Evolutionary conservation across 2,888 invertebrate genomes (phyloP).

Genomic region (Ornithoptera alexandrae): DNA sequence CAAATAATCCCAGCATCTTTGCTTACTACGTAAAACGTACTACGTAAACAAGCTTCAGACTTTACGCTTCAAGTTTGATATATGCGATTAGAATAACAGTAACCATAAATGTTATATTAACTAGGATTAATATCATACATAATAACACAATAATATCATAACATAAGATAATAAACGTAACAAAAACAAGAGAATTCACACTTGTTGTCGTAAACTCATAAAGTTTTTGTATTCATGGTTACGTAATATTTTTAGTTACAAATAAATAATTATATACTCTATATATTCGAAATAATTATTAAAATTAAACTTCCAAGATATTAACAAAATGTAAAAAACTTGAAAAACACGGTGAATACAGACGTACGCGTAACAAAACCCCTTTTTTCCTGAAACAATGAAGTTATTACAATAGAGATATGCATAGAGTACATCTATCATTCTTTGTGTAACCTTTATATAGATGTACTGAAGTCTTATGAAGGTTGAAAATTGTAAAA

Average conservation of each 20-base stretch:
- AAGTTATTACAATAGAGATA: constrained; percentile 13
- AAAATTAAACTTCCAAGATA: not conserved
- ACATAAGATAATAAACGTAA: no score
- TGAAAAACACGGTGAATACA: constrained; percentile 21
- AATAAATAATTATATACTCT: not conserved
- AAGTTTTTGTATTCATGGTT: no score
- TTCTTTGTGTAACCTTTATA: constrained; percentile 5
- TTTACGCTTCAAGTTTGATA: constrained; percentile 1
- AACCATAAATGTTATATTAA: not conserved
- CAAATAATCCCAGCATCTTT: constrained; percentile 47
- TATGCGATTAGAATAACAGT: not conserved
- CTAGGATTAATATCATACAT: no score
- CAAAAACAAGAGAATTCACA: no score
- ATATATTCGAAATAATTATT: not conserved
- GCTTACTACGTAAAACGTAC: constrained; percentile 44
- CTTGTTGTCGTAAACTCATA: no score
- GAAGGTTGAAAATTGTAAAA: not conserved
- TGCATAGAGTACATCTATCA: constrained; percentile 11
- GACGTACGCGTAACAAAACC: constrained; percentile 33
- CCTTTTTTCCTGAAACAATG: constrained; percentile 10
- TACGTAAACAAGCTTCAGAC: constrained; percentile 38
- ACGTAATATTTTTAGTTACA: no score
- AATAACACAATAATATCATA: no score
- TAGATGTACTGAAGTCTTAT: not conserved
- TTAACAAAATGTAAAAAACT: constrained; percentile 2